These are phyloP conservation scores for Diplosoma virens DNA, from an alignment of 23 tunicate genomes.

Conservation along the genomic window DNA sequence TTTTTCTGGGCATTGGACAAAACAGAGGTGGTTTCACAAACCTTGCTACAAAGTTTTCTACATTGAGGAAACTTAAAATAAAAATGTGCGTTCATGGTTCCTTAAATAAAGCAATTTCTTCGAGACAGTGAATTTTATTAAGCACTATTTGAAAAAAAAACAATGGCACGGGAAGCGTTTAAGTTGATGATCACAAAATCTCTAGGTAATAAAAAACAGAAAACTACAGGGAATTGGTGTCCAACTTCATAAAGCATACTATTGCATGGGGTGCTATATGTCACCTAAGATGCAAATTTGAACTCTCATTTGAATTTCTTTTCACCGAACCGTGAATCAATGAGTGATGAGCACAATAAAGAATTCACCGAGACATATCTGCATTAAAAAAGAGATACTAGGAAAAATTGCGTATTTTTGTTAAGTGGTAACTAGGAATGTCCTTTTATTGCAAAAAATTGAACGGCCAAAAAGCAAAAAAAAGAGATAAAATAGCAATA, in stretches of 20 bases:
- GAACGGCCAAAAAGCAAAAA: no score
- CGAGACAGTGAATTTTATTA: background rate
- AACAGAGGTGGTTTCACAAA: no score
- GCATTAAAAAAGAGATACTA: background rate
- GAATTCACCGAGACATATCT: background rate
- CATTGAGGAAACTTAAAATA: background rate
- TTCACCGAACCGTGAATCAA: background rate
- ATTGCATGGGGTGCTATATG: background rate
- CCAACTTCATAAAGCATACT: background rate
- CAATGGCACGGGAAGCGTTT: background rate
- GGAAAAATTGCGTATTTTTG: background rate
- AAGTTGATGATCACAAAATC: background rate
- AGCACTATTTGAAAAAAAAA: background rate
- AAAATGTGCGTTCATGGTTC: background rate
- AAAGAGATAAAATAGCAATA: no score
- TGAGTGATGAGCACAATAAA: background rate
- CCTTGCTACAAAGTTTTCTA: background rate
- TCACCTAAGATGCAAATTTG: background rate
- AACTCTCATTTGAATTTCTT: background rate
- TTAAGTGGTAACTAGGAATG: background rate
- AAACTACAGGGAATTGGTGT: background rate
- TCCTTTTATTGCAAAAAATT: no score
- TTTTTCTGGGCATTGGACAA: background rate
- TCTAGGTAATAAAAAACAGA: background rate
- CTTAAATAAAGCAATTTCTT: no score